Evolutionary conservation across 2,888 invertebrate species (phyloP).

Genomic region (Ichneumoninae sp.): DNA sequence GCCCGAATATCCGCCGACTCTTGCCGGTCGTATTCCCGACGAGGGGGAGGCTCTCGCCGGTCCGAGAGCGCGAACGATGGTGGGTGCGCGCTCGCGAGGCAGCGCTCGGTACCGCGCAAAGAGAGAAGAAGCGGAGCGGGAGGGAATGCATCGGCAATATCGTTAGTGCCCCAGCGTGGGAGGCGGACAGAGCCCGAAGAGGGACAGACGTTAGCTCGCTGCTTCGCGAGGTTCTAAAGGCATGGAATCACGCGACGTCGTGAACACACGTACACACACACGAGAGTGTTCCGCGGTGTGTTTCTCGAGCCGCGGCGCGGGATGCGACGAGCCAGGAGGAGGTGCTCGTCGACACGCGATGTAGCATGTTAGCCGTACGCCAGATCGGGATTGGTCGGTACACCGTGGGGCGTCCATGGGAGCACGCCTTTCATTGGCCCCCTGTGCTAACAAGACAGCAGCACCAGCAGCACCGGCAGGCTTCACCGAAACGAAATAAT

Average conservation of each 20-base stretch:
- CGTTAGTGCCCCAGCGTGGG: constrained; percentile 43
- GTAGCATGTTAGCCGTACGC: constrained; percentile 79
- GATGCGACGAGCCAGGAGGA: constrained; percentile 79
- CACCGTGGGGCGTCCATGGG: constrained; percentile 81
- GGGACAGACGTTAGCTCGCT: constrained; percentile 58
- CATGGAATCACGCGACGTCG: constrained; percentile 70
- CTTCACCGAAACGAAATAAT: constrained; percentile 80
- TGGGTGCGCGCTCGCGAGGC: constrained; percentile 36
- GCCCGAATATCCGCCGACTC: not conserved
- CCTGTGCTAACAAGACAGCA: constrained; percentile 80
- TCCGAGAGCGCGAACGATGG: constrained; percentile 22
- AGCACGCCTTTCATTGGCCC: constrained; percentile 81
- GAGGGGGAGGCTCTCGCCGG: not conserved
- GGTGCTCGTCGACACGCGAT: constrained; percentile 83
- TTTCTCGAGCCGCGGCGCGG: constrained; percentile 51
- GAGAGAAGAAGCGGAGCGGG: not conserved
- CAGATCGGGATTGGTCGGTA: constrained; percentile 77
- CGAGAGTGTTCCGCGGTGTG: constrained; percentile 21
- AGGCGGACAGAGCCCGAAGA: constrained; percentile 57
- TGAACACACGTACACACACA: not conserved
- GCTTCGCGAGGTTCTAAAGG: constrained; percentile 59
- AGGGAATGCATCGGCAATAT: constrained; percentile 10
- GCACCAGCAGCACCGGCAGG: constrained; percentile 69
- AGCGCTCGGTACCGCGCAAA: constrained; percentile 32
- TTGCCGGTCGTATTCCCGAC: not conserved